A percentile compares a stretch with the other conserved stretches of the same genome.
phyloP scores from a whole-genome alignment of 2,797 vertebrate species.

The Sciaenops ocellatus region DNA sequence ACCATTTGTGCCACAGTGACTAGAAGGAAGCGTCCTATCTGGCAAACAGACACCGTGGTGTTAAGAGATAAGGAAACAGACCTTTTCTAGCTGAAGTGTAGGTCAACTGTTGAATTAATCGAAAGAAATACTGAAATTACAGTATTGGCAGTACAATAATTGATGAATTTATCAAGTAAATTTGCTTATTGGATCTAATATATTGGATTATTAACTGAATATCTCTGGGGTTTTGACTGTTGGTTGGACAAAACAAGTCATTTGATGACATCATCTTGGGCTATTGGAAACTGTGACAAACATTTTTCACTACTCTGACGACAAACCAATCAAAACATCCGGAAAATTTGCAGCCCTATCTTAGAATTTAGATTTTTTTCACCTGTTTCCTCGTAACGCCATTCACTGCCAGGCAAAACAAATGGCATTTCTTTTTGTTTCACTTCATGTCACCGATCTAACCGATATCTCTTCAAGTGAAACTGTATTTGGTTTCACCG shows the following conservation, averaged over 20 bases:
- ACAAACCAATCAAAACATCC: not conserved
- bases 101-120: constrained; percentile 17
- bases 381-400: too few relatives aligned
- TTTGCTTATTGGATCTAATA: not conserved
- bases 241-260: not conserved
- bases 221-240: not conserved
- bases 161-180: not conserved
- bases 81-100: constrained; percentile 4
- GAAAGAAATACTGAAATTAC: constrained; percentile 4
- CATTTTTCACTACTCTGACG: not conserved
- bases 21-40: constrained; percentile 61
- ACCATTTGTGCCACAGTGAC: constrained; percentile 52
- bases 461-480: not conserved
- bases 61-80: constrained; percentile 66
- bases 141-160: not conserved
- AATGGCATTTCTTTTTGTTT: not conserved
- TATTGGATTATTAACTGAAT: not conserved
- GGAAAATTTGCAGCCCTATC: not conserved
- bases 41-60: constrained; percentile 51
- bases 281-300: not conserved
- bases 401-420: not conserved
- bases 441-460: not conserved
- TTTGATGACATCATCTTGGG: not conserved
- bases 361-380: not conserved
- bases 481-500: constrained; percentile 19